Evolutionary conservation across 2,888 invertebrate species (phyloP).

Genomic region (Eurytoma californica): DNA sequence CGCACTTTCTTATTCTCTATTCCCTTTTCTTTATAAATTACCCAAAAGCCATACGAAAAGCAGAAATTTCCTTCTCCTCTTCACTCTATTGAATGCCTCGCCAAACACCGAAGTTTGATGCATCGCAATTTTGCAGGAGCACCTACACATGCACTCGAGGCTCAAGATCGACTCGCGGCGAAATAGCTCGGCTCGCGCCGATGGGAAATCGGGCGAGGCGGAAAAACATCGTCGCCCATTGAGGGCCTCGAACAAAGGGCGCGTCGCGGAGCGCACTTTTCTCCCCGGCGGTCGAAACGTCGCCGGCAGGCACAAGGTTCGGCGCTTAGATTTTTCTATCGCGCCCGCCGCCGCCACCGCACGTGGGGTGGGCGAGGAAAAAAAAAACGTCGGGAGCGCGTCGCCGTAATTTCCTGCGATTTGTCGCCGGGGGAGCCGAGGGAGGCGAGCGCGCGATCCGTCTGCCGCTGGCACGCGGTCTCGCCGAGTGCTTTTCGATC

Average conservation of each 20-base stretch:
- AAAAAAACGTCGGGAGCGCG: too few species aligned
- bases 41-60: too few species aligned
- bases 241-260: constrained; percentile 27
- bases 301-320: constrained; percentile 22
- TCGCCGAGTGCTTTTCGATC: constrained; percentile 33
- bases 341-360: background rate
- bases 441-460: constrained; percentile 37
- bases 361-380: background rate
- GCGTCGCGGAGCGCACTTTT: constrained; percentile 13
- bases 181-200: background rate
- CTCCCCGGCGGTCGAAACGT: constrained; percentile 36
- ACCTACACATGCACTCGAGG: background rate
- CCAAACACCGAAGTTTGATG: too few species aligned
- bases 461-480: constrained; percentile 51
- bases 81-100: too few species aligned
- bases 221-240: constrained; percentile 6
- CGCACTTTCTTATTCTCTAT: too few species aligned
- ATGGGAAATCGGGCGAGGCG: background rate
- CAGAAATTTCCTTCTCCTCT: too few species aligned
- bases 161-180: background rate
- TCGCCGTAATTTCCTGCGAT: constrained; percentile 59
- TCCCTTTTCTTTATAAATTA: too few species aligned
- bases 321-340: constrained; percentile 58
- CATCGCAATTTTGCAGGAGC: background rate
- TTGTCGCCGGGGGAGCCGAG: constrained; percentile 49